Evolutionary conservation across 64 coral and sea anemone species (phyloP), one percentile per base, ranked within the genome.

Genomic region (Porites australiensis): DNA sequence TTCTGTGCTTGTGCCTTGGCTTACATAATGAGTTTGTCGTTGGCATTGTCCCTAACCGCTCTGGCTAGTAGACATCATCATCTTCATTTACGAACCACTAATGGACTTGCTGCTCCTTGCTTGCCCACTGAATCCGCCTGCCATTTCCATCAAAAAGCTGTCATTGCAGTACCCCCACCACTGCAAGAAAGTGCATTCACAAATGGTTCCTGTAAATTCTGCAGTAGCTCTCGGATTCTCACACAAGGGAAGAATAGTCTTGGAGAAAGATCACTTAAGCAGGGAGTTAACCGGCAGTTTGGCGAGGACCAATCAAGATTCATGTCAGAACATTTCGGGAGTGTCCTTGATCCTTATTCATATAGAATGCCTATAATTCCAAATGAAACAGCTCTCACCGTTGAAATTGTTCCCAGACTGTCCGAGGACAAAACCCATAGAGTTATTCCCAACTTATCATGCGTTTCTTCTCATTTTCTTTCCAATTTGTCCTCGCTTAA

Each of bases 1-100:
- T 18, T 93, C 7, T 79, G 70, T 18, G 72, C 72, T 2, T 93
- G 82, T 61, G 11, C 85, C 14, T 7, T 76, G 49, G 82, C 91
- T 19, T 93, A 93, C 11, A 15, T 93, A 13, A 61, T 93, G 11
- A 81, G 91, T 87, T 23, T 93, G 14, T 93, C 91, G 4, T 6
- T 93, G 49, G 82, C 85, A 51, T 58, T 93, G 67, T 76, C 82
- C 20, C 12, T 69, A 8, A 68, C 43, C 61, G 27, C 83, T 16
- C 52, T 87, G 7, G 44, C 83, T 7, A 15, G 23, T 44, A 46
- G 12, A 6, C 46, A 76, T 48, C 46, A 68, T 14, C 27, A 20
- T 27, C 16, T 70, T 23, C 2, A 21, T 19, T 51, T 60, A 7
- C 13, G 50, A 37, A 15, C 46, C 16, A 46, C 48, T 8, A 13